Evolutionary conservation across 2,113 vertebrate genomes (phyloP).

Genomic region (Esox niger): DNA sequence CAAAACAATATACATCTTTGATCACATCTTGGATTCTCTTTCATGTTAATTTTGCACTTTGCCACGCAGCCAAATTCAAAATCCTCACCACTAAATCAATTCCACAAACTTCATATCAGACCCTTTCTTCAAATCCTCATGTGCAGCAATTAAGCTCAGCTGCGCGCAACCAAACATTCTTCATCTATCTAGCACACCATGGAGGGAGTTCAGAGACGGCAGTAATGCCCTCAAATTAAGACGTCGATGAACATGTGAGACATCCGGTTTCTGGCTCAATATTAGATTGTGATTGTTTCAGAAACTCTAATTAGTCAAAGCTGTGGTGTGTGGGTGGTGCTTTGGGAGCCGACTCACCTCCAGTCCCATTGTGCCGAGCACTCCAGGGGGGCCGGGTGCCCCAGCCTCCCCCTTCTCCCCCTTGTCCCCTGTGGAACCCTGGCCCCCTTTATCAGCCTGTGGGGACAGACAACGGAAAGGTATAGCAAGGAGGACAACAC

Average conservation of each 20-base stretch:
- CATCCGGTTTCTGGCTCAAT: not conserved
- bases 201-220: not conserved
- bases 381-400: slow-evolving; percentile 72
- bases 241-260: not conserved
- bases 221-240: not conserved
- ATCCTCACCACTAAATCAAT: slow-evolving; percentile 13
- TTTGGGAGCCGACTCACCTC: slow-evolving; percentile 72
- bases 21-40: slow-evolving; percentile 11
- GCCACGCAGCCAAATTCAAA: slow-evolving; percentile 4
- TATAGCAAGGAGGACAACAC: not conserved
- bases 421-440: slow-evolving; percentile 76
- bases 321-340: no score
- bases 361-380: slow-evolving; percentile 78
- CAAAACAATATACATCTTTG: slow-evolving; percentile 2
- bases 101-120: no score
- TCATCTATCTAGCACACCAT: not conserved
- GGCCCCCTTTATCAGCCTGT: slow-evolving; percentile 71
- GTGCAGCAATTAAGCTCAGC: no score
- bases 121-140: no score
- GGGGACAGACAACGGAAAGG: slow-evolving; percentile 6
- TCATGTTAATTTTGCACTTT: slow-evolving; percentile 13
- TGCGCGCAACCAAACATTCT: not conserved
- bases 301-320: not conserved
- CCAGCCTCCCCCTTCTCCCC: slow-evolving; percentile 82
- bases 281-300: not conserved